Percentiles rank a stretch among this genome's conserved stretches.
phyloP scores from a whole-genome alignment of 1,140 invertebrate genomes.

The Drosophila erecta region DNA sequence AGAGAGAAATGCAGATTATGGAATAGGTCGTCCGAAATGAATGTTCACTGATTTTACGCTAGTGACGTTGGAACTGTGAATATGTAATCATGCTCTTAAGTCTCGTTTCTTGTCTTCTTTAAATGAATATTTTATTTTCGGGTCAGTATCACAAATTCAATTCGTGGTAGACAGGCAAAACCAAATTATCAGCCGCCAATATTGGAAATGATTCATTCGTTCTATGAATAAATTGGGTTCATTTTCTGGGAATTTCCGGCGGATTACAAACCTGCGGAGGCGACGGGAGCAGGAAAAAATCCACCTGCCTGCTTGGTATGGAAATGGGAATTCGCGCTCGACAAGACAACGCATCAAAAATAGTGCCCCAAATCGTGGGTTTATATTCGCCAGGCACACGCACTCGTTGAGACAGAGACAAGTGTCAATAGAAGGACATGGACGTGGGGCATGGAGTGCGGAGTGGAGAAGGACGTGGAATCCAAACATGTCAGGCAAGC shows the following conservation, averaged over 20 bases:
- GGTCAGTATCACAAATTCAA: neutral
- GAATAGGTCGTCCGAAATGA: neutral
- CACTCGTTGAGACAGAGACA: constrained; percentile 44
- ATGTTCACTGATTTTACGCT: neutral
- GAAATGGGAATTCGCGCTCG: constrained; percentile 29
- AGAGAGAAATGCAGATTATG: constrained; percentile 5
- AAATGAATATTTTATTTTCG: too few species aligned
- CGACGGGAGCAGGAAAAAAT: neutral
- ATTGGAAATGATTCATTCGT: constrained; percentile 29
- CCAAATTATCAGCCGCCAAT: constrained; percentile 30
- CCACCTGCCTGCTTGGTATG: constrained; percentile 25
- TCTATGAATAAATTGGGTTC: constrained; percentile 51
- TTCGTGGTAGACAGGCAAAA: constrained; percentile 2
- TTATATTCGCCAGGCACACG: constrained; percentile 21
- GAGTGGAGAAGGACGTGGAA: constrained; percentile 1
- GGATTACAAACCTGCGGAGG: constrained; percentile 7
- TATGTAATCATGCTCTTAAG: too few species aligned
- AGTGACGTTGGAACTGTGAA: too few species aligned
- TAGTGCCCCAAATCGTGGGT: constrained; percentile 33
- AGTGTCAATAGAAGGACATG: constrained; percentile 42
- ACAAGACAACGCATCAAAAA: constrained; percentile 26
- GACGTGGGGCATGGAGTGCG: neutral
- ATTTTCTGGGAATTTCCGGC: constrained; percentile 28
- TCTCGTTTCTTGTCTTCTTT: neutral
- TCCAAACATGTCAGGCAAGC: constrained; percentile 54